These are phyloP conservation scores for Synergus laeviventris DNA, from an alignment of 2,888 invertebrate species.

Conservation along the genomic window DNA sequence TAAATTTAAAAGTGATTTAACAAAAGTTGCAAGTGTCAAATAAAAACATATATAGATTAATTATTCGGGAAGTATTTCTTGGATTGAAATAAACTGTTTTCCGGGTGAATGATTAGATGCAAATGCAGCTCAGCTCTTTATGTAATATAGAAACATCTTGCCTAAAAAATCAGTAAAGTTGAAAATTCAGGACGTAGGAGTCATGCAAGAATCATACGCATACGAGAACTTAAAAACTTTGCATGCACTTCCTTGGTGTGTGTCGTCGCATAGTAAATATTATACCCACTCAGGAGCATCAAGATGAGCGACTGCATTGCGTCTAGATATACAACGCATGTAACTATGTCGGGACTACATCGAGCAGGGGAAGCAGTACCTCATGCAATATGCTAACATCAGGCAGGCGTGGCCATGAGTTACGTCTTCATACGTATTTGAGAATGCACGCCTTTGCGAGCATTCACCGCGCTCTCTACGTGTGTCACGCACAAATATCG, in stretches of 20 bases:
- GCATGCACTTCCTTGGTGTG: conserved; percentile 44
- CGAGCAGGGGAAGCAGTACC: conserved; percentile 51
- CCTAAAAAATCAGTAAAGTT: neutral
- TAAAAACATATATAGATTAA: no score
- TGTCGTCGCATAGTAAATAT: conserved; percentile 52
- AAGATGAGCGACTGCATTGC: conserved; percentile 56
- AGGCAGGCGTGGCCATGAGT: conserved; percentile 66
- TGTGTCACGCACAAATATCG: conserved; percentile 56
- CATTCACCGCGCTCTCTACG: conserved; percentile 32
- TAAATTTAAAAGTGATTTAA: no score
- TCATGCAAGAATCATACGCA: conserved; percentile 5
- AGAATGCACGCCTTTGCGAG: conserved; percentile 50
- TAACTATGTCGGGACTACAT: conserved; percentile 25
- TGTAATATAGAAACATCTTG: neutral
- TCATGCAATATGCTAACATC: conserved; percentile 61
- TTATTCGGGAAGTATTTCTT: no score
- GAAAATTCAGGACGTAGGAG: neutral
- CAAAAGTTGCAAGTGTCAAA: no score
- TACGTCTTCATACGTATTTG: conserved; percentile 62
- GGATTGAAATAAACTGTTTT: no score
- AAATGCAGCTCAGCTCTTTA: neutral
- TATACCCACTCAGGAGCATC: conserved; percentile 51
- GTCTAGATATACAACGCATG: conserved; percentile 46
- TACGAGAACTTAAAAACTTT: conserved; percentile 39
- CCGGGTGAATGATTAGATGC: no score